These are phyloP conservation scores for Girardinus metallicus DNA, from an alignment of 2,797 vertebrate species.

Conservation along the genomic window DNA sequence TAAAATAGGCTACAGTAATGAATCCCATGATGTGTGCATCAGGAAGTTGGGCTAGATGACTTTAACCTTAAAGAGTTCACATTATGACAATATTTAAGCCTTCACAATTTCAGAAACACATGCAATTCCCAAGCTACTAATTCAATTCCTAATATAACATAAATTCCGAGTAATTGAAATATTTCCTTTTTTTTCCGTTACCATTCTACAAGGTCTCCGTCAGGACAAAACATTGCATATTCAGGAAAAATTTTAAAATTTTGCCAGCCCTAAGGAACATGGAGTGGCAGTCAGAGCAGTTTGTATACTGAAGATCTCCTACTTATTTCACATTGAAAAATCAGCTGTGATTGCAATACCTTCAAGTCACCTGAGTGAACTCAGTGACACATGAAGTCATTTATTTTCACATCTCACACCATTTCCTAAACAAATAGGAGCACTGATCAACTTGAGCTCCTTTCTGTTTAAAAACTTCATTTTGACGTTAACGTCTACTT, in stretches of 20 bases:
- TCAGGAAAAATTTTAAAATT: neutral
- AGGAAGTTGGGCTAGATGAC: neutral
- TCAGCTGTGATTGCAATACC: neutral
- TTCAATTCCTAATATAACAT: neutral
- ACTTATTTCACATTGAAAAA: neutral
- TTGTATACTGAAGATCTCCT: neutral
- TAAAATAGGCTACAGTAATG: neutral
- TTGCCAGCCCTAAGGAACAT: neutral
- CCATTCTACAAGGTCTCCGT: neutral
- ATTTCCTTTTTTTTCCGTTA: neutral
- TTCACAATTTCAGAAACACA: neutral
- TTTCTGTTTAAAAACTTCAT: neutral
- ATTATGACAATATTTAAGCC: neutral
- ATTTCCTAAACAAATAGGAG: neutral
- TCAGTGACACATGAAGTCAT: neutral
- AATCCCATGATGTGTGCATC: neutral
- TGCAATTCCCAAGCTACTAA: neutral
- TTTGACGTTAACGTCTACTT: neutral
- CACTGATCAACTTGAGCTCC: neutral
- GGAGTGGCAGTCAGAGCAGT: neutral
- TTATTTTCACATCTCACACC: neutral
- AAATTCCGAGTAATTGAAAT: neutral
- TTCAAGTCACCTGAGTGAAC: neutral
- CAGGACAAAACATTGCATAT: neutral
- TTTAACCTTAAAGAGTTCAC: neutral